Evolutionary conservation across 2,113 vertebrate genomes (phyloP).

Genomic region (Megaceryle torquata): DNA sequence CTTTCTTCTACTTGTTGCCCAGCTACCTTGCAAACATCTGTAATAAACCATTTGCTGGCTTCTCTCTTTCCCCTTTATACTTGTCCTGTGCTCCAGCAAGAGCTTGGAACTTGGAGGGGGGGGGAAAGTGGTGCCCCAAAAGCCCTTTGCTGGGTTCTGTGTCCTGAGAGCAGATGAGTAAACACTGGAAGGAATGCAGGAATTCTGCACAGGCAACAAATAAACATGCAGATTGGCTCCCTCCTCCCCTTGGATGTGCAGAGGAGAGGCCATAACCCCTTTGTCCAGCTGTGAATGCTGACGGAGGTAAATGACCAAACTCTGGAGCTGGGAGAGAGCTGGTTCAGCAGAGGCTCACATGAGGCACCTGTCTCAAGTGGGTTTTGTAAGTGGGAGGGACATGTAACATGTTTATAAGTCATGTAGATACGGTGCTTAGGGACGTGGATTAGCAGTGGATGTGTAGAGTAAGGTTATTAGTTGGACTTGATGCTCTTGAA

Average conservation of each 20-base stretch:
- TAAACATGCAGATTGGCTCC: not conserved
- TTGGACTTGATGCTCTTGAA: too few species aligned
- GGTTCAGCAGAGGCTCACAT: not conserved
- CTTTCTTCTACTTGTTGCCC: not conserved
- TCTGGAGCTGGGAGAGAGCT: not conserved
- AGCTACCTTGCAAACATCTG: not conserved
- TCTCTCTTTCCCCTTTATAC: not conserved
- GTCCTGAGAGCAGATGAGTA: constrained; percentile 12
- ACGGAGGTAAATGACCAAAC: not conserved
- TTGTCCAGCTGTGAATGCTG: constrained; percentile 1
- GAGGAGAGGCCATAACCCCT: constrained; percentile 21
- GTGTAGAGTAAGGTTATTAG: too few species aligned
- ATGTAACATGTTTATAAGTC: too few species aligned
- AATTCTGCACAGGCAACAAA: constrained; percentile 16
- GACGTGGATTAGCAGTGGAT: too few species aligned
- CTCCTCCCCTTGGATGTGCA: not conserved
- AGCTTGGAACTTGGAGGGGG: fast-evolving
- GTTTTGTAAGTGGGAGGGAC: not conserved
- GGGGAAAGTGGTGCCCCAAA: not conserved
- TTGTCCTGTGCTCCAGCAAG: not conserved
- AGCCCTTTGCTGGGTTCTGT: not conserved
- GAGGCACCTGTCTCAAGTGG: not conserved
- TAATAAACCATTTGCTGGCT: not conserved
- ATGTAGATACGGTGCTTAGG: too few species aligned
- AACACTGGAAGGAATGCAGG: constrained; percentile 24